A percentile compares a stretch with the other conserved stretches of the same genome.
Evolutionary conservation across 2,113 vertebrate species (phyloP).

Genomic region (Electrona antarctica): DNA sequence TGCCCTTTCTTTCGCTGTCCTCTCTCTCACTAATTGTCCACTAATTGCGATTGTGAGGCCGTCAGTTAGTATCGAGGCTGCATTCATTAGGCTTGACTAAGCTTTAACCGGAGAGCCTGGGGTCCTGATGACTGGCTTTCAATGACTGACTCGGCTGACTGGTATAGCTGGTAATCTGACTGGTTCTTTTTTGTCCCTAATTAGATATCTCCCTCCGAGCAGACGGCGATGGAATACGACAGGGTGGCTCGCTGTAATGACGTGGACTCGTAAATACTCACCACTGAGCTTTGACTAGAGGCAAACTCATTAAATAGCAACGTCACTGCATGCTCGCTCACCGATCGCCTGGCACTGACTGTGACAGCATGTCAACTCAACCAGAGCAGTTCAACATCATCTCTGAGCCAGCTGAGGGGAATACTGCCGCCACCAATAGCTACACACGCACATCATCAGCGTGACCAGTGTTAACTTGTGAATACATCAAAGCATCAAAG

Average conservation of each 20-base stretch:
- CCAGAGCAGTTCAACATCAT: slow-evolving; percentile 15
- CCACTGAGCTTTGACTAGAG: slow-evolving; percentile 32
- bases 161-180: slow-evolving; percentile 38
- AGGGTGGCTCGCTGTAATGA: slow-evolving; percentile 30
- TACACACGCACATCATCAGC: slow-evolving; percentile 11
- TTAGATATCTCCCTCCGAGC: slow-evolving; percentile 48
- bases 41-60: slow-evolving; percentile 42
- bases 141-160: slow-evolving; percentile 2
- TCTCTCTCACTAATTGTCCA: slow-evolving; percentile 28
- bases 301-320: slow-evolving; percentile 63
- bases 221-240: slow-evolving; percentile 55
- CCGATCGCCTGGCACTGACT: slow-evolving; percentile 44
- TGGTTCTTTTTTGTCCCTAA: slow-evolving; percentile 38
- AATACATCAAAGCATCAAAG: slow-evolving; percentile 15
- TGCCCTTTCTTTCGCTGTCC: not conserved
- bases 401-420: slow-evolving; percentile 18
- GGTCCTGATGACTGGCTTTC: slow-evolving; percentile 13
- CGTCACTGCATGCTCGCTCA: slow-evolving; percentile 49
- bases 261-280: slow-evolving; percentile 45
- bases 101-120: slow-evolving; percentile 29
- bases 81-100: slow-evolving; percentile 33
- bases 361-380: slow-evolving; percentile 54
- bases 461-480: not conserved
- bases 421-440: not conserved
- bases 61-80: slow-evolving; percentile 43